Conservation (phyloP, 2,797 vertebrate genomes). For the Selene dorsalis region DNA sequence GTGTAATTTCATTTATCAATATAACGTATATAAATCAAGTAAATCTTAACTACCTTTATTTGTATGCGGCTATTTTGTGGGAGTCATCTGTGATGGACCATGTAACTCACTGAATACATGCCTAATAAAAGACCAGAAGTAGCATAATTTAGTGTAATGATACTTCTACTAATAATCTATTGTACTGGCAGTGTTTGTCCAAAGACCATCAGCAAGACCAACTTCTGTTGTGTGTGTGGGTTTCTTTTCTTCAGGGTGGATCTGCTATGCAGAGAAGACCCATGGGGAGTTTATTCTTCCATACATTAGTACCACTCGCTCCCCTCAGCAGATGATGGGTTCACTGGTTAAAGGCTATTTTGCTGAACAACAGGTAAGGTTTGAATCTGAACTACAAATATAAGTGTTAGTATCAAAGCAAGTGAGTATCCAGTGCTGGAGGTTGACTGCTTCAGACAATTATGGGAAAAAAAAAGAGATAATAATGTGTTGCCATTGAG, state of each 20-base stretch:
- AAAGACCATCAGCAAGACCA: background rate
- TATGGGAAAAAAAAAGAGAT: background rate
- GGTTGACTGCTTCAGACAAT: background rate
- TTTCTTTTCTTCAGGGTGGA: constrained; percentile 88
- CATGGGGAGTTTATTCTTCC: constrained; percentile 93
- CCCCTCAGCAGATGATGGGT: constrained; percentile 98
- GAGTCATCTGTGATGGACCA: too few relatives aligned
- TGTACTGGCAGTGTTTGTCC: background rate
- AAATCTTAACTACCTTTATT: background rate
- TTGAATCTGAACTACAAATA: background rate
- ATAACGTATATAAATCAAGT: background rate
- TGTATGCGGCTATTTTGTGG: background rate
- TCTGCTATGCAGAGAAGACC: constrained; percentile 98
- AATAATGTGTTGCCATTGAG: background rate
- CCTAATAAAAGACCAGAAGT: background rate
- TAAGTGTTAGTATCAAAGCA: background rate
- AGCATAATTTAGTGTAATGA: background rate
- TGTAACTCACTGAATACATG: background rate
- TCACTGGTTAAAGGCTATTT: constrained; percentile 92
- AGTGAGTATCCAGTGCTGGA: background rate
- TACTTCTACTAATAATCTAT: background rate
- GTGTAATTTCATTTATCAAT: background rate
- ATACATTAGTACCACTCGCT: constrained; percentile 92
- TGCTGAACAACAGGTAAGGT: constrained; percentile 87
- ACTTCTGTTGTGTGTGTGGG: background rate